Evolutionary conservation across 30 jellyfish, hydroid and myxozoan genomes (phyloP), one percentile per base, ranked within the genome.

Genomic region (Rhopilema esculentum): DNA sequence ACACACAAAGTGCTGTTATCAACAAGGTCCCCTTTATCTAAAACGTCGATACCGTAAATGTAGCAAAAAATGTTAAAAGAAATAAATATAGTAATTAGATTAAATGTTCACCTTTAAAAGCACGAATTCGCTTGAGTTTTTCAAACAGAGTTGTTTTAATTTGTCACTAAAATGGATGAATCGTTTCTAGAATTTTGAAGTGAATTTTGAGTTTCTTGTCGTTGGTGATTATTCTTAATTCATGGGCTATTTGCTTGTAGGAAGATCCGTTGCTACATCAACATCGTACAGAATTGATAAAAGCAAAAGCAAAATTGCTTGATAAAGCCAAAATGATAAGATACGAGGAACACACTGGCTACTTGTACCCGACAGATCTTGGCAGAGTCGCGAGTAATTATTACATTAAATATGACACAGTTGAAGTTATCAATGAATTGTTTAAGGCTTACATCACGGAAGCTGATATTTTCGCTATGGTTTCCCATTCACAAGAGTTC

Each of bases 341-440:
- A 49, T 95, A 85, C 70, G 98, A 95, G 29, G 96, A 87, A 53
- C 69, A 96, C 21, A 95, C 99, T 0, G 97, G 91, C 16, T 95
- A 91, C 52, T 21, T 95, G 86, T 81, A 86, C 73, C 82, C 98
- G 27, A 95, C 99, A 21, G 95, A 88, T 66, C 92, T 95, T 21
- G 99, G 99, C 51, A 69, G 99, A 80, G 87, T 92, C 75, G 98
- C 98, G 22, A 90, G 98, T 71, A 89, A 95, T 82, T 95, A 66
- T 50, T 95, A 95, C 84, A 90, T 95, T 86, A 95, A 95, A 32
- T 88, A 83, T 72, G 91, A 82, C 70, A 90, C 99, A 20, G 89
- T 95, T 8, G 97, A 86, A 83, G 97, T 90, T 21, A 30, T 95
- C 77, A 95, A 95, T 61, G 99, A 95, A 64, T 52, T 65, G 85